Percentiles rank a stretch among this genome's conserved stretches.
Conservation (phyloP, 2,113 vertebrate species). For the Maccullochella peelii region DNA sequence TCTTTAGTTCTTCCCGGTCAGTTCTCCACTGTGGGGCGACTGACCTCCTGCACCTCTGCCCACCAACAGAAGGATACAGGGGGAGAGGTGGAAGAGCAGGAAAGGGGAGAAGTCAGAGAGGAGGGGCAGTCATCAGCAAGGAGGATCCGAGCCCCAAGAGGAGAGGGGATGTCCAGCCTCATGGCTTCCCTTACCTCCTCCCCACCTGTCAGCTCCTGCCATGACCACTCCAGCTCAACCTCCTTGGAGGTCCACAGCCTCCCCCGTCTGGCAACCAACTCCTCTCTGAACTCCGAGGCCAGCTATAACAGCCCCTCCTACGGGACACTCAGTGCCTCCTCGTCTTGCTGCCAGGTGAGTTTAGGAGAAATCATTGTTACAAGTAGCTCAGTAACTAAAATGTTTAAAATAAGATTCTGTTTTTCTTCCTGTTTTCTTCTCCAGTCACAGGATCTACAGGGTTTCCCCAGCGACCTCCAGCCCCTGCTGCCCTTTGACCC, state of each 20-base stretch:
- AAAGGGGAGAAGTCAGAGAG: slow-evolving; percentile 62
- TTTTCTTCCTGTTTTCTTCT: slow-evolving; percentile 42
- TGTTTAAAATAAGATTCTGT: background rate
- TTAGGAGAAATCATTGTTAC: background rate
- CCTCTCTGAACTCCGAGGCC: slow-evolving; percentile 80
- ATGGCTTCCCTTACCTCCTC: slow-evolving; percentile 90
- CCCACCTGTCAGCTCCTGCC: slow-evolving; percentile 80
- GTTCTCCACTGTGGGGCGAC: slow-evolving; percentile 85
- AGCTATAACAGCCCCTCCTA: slow-evolving; percentile 70
- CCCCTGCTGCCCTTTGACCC: slow-evolving; percentile 51
- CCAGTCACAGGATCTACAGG: slow-evolving; percentile 77
- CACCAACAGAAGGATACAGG: slow-evolving; percentile 61
- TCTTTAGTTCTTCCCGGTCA: slow-evolving; percentile 82
- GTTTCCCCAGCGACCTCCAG: slow-evolving; percentile 47
- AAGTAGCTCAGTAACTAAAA: background rate
- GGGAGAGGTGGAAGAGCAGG: slow-evolving; percentile 82
- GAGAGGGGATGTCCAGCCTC: slow-evolving; percentile 91
- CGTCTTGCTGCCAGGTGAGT: slow-evolving; percentile 67
- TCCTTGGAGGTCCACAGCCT: slow-evolving; percentile 80
- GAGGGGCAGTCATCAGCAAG: slow-evolving; percentile 84
- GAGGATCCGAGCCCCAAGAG: slow-evolving; percentile 91
- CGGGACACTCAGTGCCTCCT: slow-evolving; percentile 75
- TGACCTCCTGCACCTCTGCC: slow-evolving; percentile 75
- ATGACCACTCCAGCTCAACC: slow-evolving; percentile 68
- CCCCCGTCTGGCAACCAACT: slow-evolving; percentile 54